A percentile compares a stretch with the other conserved stretches of the same genome.
These are phyloP conservation scores for Neomorphus geoffroyi DNA, from an alignment of 2,797 vertebrate genomes.

Conservation along the genomic window DNA sequence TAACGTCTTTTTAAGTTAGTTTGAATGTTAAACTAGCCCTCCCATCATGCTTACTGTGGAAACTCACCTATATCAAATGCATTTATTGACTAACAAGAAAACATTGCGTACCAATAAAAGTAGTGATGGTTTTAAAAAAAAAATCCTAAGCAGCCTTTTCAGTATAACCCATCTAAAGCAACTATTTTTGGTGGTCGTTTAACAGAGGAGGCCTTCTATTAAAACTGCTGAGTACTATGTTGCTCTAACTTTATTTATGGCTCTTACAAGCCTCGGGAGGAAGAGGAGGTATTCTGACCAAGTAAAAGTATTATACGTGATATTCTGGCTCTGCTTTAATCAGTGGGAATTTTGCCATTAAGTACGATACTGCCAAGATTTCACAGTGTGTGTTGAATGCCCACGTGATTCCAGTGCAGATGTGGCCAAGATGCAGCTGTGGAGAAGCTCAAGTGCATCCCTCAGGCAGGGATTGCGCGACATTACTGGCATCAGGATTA, in stretches of 20 bases:
- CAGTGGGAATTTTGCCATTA: not conserved
- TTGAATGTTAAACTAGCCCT: constrained; percentile 37
- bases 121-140: not conserved
- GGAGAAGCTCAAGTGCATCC: not conserved
- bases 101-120: constrained; percentile 42
- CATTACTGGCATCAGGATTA: not conserved
- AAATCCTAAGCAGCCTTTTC: not conserved
- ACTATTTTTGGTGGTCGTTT: constrained; percentile 42
- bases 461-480: not conserved
- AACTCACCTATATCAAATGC: constrained; percentile 13
- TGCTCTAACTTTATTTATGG: constrained; percentile 46
- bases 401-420: not conserved
- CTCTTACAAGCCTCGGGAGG: constrained; percentile 45
- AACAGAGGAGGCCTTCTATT: constrained; percentile 50
- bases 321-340: constrained; percentile 28
- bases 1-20: constrained; percentile 26
- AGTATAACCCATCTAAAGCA: not conserved
- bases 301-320: not conserved
- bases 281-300: constrained; percentile 35
- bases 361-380: not conserved
- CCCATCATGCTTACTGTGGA: constrained; percentile 40
- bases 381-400: not conserved
- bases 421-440: not conserved
- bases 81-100: constrained; percentile 49
- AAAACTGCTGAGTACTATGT: constrained; percentile 27